A percentile compares a stretch with the other conserved stretches of the same genome.
These are phyloP conservation scores for Podabrus alpinus DNA, from an alignment of 2,888 invertebrate genomes.

Conservation along the genomic window DNA sequence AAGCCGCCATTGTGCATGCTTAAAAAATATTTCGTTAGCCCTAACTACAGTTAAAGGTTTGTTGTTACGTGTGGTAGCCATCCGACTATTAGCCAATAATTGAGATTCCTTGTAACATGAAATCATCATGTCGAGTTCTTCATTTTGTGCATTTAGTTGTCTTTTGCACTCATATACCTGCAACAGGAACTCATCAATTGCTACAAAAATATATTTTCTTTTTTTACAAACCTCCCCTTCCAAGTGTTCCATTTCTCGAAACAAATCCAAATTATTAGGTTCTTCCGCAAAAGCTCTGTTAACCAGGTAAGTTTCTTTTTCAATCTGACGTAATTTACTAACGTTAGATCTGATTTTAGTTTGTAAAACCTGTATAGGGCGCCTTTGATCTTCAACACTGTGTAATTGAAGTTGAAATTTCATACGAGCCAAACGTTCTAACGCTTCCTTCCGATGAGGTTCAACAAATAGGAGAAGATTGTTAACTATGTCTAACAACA, in stretches of 20 bases:
- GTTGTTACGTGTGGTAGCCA: constrained; percentile 69
- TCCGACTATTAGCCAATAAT: constrained; percentile 61
- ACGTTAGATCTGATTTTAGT: constrained; percentile 78
- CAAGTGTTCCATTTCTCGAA: constrained; percentile 72
- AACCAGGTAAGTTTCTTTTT: constrained; percentile 87
- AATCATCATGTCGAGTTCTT: constrained; percentile 94
- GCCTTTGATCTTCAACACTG: constrained; percentile 87
- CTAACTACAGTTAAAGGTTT: constrained; percentile 79
- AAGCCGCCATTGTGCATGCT: constrained; percentile 96
- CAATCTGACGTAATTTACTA: constrained; percentile 81
- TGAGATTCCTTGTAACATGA: constrained; percentile 88
- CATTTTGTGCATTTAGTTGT: constrained; percentile 82
- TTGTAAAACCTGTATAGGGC: constrained; percentile 90
- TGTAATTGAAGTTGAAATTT: constrained; percentile 92
- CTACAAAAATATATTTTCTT: background rate
- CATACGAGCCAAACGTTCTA: constrained; percentile 88
- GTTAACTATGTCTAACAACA: constrained; percentile 97
- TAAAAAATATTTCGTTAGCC: constrained; percentile 95
- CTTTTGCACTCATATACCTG: constrained; percentile 89
- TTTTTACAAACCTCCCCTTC: constrained; percentile 65
- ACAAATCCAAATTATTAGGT: constrained; percentile 61
- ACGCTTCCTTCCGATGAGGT: constrained; percentile 89
- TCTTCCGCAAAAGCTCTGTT: constrained; percentile 79
- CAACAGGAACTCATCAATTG: background rate
- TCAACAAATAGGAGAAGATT: constrained; percentile 95